Evolutionary conservation across 2,113 vertebrate genomes (phyloP).

Genomic region (Puffinus mauretanicus): DNA sequence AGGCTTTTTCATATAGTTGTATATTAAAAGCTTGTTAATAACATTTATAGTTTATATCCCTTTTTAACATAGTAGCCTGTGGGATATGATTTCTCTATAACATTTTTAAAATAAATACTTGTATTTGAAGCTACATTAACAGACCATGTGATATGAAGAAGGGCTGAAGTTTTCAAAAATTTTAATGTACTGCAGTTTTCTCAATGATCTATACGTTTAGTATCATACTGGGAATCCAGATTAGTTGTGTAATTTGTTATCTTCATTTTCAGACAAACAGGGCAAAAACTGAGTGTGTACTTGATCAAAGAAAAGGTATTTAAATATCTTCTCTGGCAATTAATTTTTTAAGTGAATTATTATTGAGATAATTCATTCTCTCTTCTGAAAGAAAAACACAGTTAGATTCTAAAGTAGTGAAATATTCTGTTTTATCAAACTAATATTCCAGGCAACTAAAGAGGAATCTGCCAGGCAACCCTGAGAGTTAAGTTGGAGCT

Average conservation of each 20-base stretch:
- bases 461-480: not conserved
- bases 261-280: not conserved
- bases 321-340: not conserved
- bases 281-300: not conserved
- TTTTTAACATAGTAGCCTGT: not conserved
- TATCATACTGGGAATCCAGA: not conserved
- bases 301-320: not conserved
- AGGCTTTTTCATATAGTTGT: not conserved
- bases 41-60: not conserved
- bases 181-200: not conserved
- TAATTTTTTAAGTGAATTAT: not conserved
- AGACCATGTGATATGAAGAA: not conserved
- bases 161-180: not conserved
- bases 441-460: not conserved
- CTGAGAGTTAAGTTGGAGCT: not conserved
- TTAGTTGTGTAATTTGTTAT: not conserved
- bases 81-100: not conserved
- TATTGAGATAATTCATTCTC: not conserved
- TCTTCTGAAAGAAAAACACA: not conserved
- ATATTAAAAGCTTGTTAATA: not conserved
- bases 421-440: not conserved
- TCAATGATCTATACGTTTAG: not conserved
- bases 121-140: not conserved
- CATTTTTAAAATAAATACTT: not conserved
- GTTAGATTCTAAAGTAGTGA: not conserved